These are phyloP conservation scores for Hirtodrosophila alboralis DNA, from an alignment of 2,888 invertebrate species.

Conservation along the genomic window DNA sequence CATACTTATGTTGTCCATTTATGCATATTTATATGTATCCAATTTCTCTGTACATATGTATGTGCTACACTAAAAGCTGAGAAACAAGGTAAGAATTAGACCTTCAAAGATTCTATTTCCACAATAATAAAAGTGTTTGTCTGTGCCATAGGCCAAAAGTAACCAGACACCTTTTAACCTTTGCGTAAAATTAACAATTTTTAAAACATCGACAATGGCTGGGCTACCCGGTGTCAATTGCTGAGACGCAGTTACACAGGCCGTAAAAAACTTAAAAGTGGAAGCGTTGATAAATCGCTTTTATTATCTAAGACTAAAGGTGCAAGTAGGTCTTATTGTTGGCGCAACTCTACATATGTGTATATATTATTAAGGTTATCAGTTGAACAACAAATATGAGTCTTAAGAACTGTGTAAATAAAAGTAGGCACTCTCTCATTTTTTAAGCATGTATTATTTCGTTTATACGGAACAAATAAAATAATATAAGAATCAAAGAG, in stretches of 20 bases:
- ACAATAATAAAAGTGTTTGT: constrained; percentile 1
- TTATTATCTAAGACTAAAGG: constrained; percentile 56
- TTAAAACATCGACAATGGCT: constrained; percentile 8
- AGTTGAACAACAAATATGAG: constrained; percentile 22
- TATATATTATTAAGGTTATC: constrained; percentile 33
- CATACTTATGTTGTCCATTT: neutral
- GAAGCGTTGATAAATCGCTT: constrained; percentile 44
- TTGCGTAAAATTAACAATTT: constrained; percentile 7
- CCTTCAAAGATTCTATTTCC: constrained; percentile 42
- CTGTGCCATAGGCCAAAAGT: constrained; percentile 31
- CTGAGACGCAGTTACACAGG: constrained; percentile 26
- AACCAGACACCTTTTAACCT: constrained; percentile 43
- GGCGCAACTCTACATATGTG: constrained; percentile 17
- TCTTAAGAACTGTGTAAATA: constrained; percentile 36
- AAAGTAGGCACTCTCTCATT: constrained; percentile 1
- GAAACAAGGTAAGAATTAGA: constrained; percentile 37
- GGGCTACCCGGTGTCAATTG: constrained; percentile 7
- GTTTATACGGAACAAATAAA: constrained; percentile 17
- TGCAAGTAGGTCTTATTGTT: constrained; percentile 23
- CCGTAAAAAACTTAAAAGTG: constrained; percentile 13
- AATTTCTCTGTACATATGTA: neutral
- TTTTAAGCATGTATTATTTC: constrained; percentile 1
- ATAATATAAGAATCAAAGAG: no score
- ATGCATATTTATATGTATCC: neutral
- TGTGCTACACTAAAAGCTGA: neutral